These are phyloP conservation scores for Manacus vitellinus DNA, from an alignment of 2,113 vertebrate genomes.

Conservation along the genomic window DNA sequence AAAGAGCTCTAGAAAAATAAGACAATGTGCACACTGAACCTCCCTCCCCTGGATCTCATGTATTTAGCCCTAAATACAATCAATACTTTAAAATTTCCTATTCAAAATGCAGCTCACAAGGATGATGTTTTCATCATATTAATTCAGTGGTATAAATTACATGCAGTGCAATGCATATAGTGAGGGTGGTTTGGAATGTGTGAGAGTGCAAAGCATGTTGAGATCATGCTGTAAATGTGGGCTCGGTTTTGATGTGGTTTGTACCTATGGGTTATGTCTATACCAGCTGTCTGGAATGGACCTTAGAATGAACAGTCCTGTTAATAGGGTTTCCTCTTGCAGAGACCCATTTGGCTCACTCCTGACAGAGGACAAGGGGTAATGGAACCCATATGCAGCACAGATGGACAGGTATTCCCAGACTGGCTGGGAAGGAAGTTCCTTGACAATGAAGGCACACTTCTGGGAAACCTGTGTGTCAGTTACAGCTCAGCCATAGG, in stretches of 20 bases:
- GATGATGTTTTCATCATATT: not conserved
- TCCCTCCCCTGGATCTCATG: not conserved
- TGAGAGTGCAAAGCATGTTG: not conserved
- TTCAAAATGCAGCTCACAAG: not conserved
- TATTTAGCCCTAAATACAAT: not conserved
- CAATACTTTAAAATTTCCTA: not conserved
- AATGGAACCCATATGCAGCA: not conserved
- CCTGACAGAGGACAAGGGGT: not conserved
- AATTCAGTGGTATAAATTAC: not conserved
- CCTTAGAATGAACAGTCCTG: not conserved
- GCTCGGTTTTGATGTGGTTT: not conserved
- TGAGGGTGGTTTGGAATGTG: not conserved
- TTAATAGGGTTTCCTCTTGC: not conserved
- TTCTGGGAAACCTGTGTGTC: not conserved
- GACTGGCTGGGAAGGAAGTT: not conserved
- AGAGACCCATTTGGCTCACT: not conserved
- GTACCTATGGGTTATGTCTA: not conserved
- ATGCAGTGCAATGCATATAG: not conserved
- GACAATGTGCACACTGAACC: not conserved
- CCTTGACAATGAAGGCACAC: not conserved
- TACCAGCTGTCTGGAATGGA: not conserved
- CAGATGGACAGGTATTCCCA: not conserved
- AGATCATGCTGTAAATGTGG: not conserved
- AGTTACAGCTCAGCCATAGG: not conserved
- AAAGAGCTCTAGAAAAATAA: not conserved